Evolutionary conservation across 1,140 invertebrate genomes (phyloP), one percentile per base, ranked within the genome.

Genomic region (Acromyrmex charruanus): DNA sequence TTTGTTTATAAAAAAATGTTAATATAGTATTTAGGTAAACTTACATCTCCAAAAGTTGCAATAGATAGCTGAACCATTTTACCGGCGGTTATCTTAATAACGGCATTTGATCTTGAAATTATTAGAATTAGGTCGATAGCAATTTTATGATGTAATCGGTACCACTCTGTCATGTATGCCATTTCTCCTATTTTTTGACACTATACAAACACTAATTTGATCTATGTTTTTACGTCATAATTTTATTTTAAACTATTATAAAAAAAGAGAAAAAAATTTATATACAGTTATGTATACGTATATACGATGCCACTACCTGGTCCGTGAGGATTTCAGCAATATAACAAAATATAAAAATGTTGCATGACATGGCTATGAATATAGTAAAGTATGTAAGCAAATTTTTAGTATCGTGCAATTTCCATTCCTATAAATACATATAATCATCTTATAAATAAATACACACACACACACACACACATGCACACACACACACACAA

Each of bases 341-440:
- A 51, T 90, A 91, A 87, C 91, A 93, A 90, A 89, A 93, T 81
- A 91, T 86, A 39, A 91, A 93, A 86, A 93, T 89, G 81, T 93
- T 92, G 39, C 88, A 88, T 18, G 74, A 77, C 39, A 89, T 85
- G 3, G 89, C n/a, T n/a, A 88, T 55, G 0, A 90, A 72, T 49
- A 91, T 68, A 6, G 87, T 65, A 14, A 85, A 77, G 75, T 65
- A 88, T 0, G 68, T 81, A 7, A 87, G 44, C 6, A 69, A 51
- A 53, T 44, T 59, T 65, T 53, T 88, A 1, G 58, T 79, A 4
- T 84, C 86, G 12, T 69, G 82, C 12, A 72, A 25, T 74, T 88
- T 88, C 77, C 90, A 91, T 72, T 92, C 90, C 92, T 93, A 77
- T 14, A 84, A 75, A 53, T 75, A 16, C 12, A 53, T 39, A 77